These are phyloP conservation scores for Ptyas mucosa DNA, from an alignment of 2,113 vertebrate species.

Conservation along the genomic window DNA sequence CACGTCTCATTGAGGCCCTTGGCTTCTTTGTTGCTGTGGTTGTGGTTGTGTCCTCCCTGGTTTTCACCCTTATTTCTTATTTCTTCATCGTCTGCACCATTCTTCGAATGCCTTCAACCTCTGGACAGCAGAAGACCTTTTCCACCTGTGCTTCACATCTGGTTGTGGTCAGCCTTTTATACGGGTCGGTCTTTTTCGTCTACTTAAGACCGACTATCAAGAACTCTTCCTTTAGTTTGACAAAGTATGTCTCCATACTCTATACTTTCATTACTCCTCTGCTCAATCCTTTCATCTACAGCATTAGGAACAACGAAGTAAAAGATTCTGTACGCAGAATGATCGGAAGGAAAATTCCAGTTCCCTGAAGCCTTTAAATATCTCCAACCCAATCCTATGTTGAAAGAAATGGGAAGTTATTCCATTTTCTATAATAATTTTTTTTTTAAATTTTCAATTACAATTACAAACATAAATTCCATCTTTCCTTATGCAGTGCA, in stretches of 20 bases:
- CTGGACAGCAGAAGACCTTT: constrained; percentile 18
- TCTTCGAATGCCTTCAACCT: constrained; percentile 1
- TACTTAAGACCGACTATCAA: constrained; percentile 10
- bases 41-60: neutral
- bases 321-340: constrained; percentile 49
- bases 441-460: no score
- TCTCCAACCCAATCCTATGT: no score
- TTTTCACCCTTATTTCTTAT: constrained; percentile 45
- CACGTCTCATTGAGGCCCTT: no score
- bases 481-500: no score
- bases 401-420: no score
- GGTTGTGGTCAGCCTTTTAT: constrained; percentile 31
- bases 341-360: neutral
- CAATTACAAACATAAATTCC: no score
- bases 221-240: constrained; percentile 15
- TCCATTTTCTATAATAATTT: no score
- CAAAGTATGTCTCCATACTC: constrained; percentile 49
- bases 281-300: constrained; percentile 64
- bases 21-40: no score
- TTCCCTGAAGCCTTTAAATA: no score
- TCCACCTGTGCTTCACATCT: constrained; percentile 40
- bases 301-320: constrained; percentile 60
- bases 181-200: constrained; percentile 8
- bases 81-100: constrained; percentile 16
- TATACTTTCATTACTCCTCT: constrained; percentile 46